Conservation (phyloP, 2,113 vertebrate genomes). For the Rhipidura dahli region DNA sequence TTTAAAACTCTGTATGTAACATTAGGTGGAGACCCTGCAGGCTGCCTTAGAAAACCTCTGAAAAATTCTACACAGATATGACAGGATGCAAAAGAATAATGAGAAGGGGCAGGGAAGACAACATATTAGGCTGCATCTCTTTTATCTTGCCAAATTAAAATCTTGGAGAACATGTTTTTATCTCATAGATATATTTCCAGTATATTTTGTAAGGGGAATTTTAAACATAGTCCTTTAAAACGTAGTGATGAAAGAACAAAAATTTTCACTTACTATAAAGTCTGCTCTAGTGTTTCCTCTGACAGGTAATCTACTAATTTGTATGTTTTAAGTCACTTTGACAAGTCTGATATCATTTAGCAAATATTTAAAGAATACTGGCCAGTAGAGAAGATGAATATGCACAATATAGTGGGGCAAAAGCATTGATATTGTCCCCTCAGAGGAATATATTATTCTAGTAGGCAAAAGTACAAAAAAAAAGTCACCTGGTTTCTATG, state of each 20-base stretch:
- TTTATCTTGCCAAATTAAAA: background rate
- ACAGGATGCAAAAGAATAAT: background rate
- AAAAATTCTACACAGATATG: background rate
- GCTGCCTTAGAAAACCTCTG: background rate
- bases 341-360: background rate
- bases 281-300: background rate
- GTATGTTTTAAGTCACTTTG: background rate
- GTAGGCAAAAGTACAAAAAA: background rate
- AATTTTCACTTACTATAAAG: background rate
- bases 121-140: background rate
- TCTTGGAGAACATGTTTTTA: background rate
- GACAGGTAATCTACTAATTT: background rate
- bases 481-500: background rate
- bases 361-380: background rate
- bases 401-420: background rate
- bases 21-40: background rate
- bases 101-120: background rate
- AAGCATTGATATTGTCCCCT: background rate
- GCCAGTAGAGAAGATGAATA: background rate
- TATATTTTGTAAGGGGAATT: background rate
- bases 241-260: background rate
- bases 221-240: background rate
- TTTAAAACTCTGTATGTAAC: background rate
- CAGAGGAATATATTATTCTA: background rate
- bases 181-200: background rate